Evolutionary conservation across 2,113 vertebrate species (phyloP).

Genomic region (Talpa occidentalis): DNA sequence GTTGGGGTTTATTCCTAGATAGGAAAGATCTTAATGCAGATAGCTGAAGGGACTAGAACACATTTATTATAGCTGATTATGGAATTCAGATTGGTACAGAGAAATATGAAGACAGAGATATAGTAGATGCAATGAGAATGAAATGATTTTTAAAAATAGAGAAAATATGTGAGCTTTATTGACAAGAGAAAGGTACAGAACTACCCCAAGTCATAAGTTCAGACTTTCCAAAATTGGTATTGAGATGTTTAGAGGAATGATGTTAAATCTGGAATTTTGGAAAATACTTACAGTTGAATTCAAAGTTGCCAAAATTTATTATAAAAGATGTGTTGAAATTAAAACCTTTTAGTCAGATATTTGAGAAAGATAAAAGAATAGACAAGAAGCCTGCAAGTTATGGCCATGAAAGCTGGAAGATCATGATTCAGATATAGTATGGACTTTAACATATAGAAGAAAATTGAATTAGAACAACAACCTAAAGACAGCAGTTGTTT

Average conservation of each 20-base stretch:
- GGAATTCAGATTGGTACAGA: neutral
- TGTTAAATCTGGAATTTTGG: neutral
- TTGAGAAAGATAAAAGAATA: neutral
- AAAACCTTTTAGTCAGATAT: neutral
- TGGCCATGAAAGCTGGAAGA: neutral
- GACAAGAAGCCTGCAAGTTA: neutral
- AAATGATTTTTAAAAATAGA: neutral
- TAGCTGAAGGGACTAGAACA: neutral
- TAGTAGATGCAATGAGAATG: neutral
- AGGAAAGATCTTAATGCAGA: neutral
- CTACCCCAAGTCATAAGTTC: neutral
- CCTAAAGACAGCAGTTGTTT: neutral
- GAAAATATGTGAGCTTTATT: neutral
- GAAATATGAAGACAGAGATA: neutral
- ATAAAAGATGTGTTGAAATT: neutral
- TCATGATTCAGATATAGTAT: neutral
- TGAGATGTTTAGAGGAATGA: neutral
- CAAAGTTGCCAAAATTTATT: neutral
- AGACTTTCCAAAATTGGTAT: neutral
- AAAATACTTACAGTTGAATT: neutral
- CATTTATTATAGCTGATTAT: neutral
- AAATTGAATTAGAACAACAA: too few species aligned
- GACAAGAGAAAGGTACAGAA: neutral
- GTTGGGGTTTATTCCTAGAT: neutral
- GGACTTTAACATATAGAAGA: neutral